Percentiles rank a stretch among this genome's conserved stretches.
These are phyloP conservation scores for Tetragonula carbonaria DNA, from an alignment of 2,888 invertebrate genomes.

Conservation along the genomic window DNA sequence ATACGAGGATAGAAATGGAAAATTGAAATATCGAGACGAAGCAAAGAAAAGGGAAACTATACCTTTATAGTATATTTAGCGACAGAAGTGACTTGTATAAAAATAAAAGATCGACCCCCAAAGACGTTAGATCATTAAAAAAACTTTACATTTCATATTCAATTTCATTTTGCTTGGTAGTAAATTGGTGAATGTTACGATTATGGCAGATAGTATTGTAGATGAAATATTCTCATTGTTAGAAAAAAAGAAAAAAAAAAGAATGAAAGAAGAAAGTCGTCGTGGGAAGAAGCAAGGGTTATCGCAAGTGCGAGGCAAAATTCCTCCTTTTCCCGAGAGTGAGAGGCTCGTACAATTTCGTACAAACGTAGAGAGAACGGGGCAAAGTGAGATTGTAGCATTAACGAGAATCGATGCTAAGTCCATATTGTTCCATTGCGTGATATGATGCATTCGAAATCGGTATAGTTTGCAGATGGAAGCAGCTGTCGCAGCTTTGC, in stretches of 20 bases:
- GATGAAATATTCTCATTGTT: background rate
- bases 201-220: background rate
- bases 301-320: constrained; percentile 22
- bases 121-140: no score
- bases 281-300: no score
- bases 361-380: background rate
- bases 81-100: no score
- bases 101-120: background rate
- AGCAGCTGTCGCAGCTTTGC: constrained; percentile 20
- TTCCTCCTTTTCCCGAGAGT: constrained; percentile 53
- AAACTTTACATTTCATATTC: no score
- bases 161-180: no score
- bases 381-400: constrained; percentile 20
- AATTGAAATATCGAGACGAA: background rate
- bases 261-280: background rate
- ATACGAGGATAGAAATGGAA: background rate
- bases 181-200: background rate
- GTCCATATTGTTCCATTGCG: background rate
- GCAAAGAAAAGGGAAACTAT: background rate
- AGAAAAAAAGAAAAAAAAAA: background rate
- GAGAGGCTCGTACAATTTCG: constrained; percentile 49
- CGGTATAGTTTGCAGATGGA: constrained; percentile 25
- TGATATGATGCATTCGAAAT: constrained; percentile 32
- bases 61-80: background rate
- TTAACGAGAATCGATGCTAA: constrained; percentile 40